Evolutionary conservation across 2,113 vertebrate genomes (phyloP), one percentile per base, ranked within the genome.

Genomic region (Cyprinus carpio): DNA sequence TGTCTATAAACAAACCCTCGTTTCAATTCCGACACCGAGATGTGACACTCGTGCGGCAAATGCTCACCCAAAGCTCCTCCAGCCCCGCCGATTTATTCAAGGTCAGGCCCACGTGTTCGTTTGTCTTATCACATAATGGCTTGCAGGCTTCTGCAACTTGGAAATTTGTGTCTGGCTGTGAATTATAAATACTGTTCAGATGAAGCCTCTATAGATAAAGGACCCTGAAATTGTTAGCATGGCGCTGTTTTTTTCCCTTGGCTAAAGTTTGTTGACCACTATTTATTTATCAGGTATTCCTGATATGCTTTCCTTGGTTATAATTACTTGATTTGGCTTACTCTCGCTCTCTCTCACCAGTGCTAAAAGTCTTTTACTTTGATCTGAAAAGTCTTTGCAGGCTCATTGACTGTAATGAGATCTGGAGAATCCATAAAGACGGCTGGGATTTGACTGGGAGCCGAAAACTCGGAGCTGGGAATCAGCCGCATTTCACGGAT

Each of bases 331-430:
- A 84, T 76, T 90, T 90, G 89, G 87, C 90, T 87, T 37, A 31
- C 80, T 69, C 13, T 62, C 75, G 4, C 67, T 65, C 69, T 67
- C 62, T 81, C 82, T 85, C 75, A 89, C 87, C 88, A 87, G 90
- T 88, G 88, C 90, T 90, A 86, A 82, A 87, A 90, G 88, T 90
- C 90, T 91, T 91, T 92, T 87, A 88, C 92, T 94, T 94, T 95
- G 93, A 94, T 94, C 92, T 92, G 84, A 89, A 89, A 90, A 91
- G 92, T 92, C 94, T 94, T 92, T 93, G 92, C 92, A 91, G 92
- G 90, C 93, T 94, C 93, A 93, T 93, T 93, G 94, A 92, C 93
- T 92, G 93, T 93, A 94, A 94, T 92, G 94, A 94, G 94, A 93
- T 92, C 91, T 92, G 90, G 92, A 93, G 93, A 92, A 94, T 93